Base-by-base conservation (phyloP, 2,797 vertebrate species). In the Loriculus beryllinus region DNA sequence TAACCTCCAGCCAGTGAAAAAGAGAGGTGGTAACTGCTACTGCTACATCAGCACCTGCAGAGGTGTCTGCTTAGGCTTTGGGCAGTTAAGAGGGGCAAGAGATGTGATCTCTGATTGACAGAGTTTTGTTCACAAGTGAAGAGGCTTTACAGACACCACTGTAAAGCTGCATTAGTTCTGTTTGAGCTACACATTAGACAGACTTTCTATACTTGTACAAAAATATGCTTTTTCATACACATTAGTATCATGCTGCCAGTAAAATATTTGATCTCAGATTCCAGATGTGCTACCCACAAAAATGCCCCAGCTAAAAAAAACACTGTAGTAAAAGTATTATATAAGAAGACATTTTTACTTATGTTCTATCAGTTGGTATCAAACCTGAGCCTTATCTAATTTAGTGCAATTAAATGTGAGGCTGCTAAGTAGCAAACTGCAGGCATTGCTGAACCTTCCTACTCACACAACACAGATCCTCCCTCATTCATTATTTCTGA, bases 401-500 rank as follows among this genome's bases (percentile, higher is more conserved):
- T 74, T 40, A 62, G 9, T 43, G 48, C n/a, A 72, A 60, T 81
- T n/a, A 81, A 71, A 63, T 35, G 6, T 47, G 26, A 75, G 3
- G 0, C 26, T 42, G 2, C 80, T 42, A 70, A 4, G 26, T 80
- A 60, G 12, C 10, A 80, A 77, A 52, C 18, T 37, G 19, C 23
- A 78, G 22, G 9, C 52, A 39, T 65, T 93, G 35, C 17, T 13
- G 12, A 45, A 59, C 4, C 3, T 77, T 9, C 6, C 15, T 81
- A 20, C 49, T 56, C 33, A 80, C 33, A 80, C 51, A 71, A 72
- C 23, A 68, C 11, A 72, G 37, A 47, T 85, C 39, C 28, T 70
- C n/a, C 15, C 11, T 80, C 11, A 11, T 72, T 91, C 68, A 83
- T 87, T 92, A 87, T 52, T 92, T 89, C 52, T 95, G 86, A 85